Percentiles rank a stretch among this genome's conserved stretches.
These are phyloP conservation scores for Achlya flavicornis DNA, from an alignment of 2,888 invertebrate genomes.

Conservation along the genomic window DNA sequence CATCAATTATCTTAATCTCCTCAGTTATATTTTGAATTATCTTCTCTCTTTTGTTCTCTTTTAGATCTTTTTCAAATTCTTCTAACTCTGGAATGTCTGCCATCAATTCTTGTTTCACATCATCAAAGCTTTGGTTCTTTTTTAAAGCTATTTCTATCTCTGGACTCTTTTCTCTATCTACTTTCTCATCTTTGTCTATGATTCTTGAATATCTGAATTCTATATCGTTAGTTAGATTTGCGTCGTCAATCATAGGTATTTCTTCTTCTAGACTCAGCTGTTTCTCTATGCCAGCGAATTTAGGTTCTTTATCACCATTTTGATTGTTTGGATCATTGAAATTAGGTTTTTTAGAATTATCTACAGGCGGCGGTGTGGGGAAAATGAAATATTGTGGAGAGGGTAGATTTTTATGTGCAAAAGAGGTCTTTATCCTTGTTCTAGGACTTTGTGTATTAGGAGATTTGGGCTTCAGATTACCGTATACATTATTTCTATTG, in stretches of 20 bases:
- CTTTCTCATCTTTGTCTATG: conserved; percentile 46
- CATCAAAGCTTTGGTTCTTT: conserved; percentile 76
- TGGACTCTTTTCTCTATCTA: conserved; percentile 35
- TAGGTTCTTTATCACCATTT: conserved; percentile 18
- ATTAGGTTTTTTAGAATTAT: conserved; percentile 56
- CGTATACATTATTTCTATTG: conserved; percentile 60
- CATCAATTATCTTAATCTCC: conserved; percentile 64
- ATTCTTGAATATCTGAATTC: conserved; percentile 72
- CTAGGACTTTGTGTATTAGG: conserved; percentile 83
- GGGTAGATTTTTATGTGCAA: conserved; percentile 78
- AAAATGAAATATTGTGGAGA: conserved; percentile 80
- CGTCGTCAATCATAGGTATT: conserved; percentile 81
- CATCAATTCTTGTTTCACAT: conserved; percentile 78
- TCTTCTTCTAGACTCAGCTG: conserved; percentile 80
- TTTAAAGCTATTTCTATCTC: conserved; percentile 37
- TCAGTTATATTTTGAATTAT: conserved; percentile 74
- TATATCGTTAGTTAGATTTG: conserved; percentile 71
- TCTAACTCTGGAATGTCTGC: conserved; percentile 80
- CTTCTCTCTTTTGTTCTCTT: conserved; percentile 79
- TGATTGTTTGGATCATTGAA: conserved; percentile 33
- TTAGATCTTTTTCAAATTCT: conserved; percentile 79
- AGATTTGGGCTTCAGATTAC: conserved; percentile 70
- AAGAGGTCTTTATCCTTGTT: conserved; percentile 85
- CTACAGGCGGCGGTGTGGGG: conserved; percentile 71
- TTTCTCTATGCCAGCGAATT: conserved; percentile 73